Evolutionary conservation across 2,113 vertebrate genomes (phyloP).

Genomic region (Hypanus sabinus): DNA sequence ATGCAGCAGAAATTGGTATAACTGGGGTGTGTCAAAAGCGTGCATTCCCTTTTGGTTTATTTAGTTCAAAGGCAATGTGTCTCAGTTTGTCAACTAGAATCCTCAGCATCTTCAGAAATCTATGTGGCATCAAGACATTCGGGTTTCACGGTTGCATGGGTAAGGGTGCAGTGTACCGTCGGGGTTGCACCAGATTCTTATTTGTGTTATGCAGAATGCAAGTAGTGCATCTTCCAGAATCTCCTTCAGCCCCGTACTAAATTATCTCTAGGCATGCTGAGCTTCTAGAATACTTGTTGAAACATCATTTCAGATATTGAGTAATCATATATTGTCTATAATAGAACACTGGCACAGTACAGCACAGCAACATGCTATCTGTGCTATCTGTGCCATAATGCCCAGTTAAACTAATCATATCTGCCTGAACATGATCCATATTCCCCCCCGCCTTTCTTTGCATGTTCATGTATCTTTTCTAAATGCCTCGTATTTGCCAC

Average conservation of each 20-base stretch:
- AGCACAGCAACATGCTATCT: too few relatives aligned
- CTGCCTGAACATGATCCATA: too few relatives aligned
- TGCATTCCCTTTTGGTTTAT: not conserved
- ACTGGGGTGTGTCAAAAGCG: not conserved
- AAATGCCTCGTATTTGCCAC: too few relatives aligned
- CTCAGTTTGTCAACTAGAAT: not conserved
- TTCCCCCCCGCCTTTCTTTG: too few relatives aligned
- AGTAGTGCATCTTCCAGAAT: not conserved
- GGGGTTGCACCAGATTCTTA: not conserved
- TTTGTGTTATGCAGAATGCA: not conserved
- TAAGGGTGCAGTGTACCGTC: too few relatives aligned
- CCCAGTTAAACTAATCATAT: too few relatives aligned
- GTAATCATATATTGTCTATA: too few relatives aligned
- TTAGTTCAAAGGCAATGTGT: not conserved
- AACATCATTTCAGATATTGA: not conserved
- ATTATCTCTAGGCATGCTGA: not conserved
- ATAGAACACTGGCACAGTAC: too few relatives aligned
- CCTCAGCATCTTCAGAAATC: not conserved
- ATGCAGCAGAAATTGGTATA: not conserved
- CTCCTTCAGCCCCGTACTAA: not conserved
- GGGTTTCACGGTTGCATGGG: not conserved
- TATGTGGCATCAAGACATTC: not conserved
- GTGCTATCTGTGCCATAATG: too few relatives aligned
- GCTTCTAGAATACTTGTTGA: not conserved
- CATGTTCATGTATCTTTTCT: too few relatives aligned